These are phyloP conservation scores for Fregetta grallaria DNA, from an alignment of 2,113 vertebrate species.

Conservation along the genomic window DNA sequence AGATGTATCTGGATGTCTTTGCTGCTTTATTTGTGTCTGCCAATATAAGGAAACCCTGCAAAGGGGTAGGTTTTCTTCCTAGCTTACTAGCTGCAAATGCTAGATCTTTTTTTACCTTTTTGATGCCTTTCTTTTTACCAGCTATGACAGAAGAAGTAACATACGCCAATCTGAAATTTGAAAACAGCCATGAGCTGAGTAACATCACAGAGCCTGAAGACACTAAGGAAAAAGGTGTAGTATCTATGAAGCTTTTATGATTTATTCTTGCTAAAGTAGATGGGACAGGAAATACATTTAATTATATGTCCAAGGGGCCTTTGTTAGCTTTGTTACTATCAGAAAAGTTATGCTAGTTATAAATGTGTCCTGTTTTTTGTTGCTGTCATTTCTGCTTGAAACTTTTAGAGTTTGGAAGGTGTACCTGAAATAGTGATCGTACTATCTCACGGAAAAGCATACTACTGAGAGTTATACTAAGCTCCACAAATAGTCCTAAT, in stretches of 20 bases:
- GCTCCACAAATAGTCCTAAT: background rate
- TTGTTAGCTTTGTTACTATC: background rate
- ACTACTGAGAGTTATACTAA: background rate
- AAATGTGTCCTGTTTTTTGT: background rate
- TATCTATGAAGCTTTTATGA: background rate
- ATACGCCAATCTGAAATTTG: slow-evolving; percentile 1
- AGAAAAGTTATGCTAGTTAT: background rate
- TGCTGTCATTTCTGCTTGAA: background rate
- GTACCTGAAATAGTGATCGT: background rate
- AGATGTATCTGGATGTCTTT: background rate
- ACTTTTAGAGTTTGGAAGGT: background rate
- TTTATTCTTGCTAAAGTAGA: background rate
- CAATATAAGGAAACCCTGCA: background rate
- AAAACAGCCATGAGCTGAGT: background rate
- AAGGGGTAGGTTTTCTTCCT: background rate
- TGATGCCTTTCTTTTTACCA: background rate
- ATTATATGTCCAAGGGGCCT: background rate
- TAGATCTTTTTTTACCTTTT: background rate
- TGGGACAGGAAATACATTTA: background rate
- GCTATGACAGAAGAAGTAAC: slow-evolving; percentile 2
- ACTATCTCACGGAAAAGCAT: background rate
- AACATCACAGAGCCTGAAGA: background rate
- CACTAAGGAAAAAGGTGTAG: background rate
- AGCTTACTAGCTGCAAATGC: background rate
- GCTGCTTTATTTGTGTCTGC: background rate